These are phyloP conservation scores for Melanotaenia nigrans DNA, from an alignment of 2,797 vertebrate species.

Conservation along the genomic window DNA sequence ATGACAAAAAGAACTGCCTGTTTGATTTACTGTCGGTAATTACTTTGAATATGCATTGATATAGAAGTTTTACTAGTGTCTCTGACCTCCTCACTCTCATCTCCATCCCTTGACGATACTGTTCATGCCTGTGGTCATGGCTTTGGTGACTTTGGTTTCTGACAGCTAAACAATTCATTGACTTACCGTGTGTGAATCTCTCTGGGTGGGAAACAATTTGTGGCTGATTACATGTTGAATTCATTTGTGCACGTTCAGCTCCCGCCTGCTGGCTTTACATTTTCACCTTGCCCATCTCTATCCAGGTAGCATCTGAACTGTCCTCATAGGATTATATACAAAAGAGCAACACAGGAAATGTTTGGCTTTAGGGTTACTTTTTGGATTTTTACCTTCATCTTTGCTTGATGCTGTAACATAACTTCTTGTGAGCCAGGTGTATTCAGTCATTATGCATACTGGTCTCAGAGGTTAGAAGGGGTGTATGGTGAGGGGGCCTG, in stretches of 20 bases:
- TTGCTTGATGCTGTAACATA: constrained; percentile 16
- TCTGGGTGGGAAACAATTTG: constrained; percentile 70
- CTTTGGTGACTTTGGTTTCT: constrained; percentile 67
- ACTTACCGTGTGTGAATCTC: constrained; percentile 64
- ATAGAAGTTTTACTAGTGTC: constrained; percentile 33
- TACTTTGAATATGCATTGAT: constrained; percentile 45
- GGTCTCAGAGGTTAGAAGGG: constrained; percentile 61
- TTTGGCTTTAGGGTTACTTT: constrained; percentile 9
- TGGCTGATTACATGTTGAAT: constrained; percentile 49
- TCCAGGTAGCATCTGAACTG: constrained; percentile 8
- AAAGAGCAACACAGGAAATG: background rate
- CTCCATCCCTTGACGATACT: constrained; percentile 47
- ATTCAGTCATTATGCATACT: constrained; percentile 31
- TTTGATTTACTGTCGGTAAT: constrained; percentile 53
- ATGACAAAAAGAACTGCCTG: constrained; percentile 39
- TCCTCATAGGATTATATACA: background rate
- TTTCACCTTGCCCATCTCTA: constrained; percentile 27
- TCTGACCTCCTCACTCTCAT: constrained; percentile 50
- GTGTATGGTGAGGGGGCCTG: constrained; percentile 49
- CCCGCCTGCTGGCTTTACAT: constrained; percentile 44
- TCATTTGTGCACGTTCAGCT: constrained; percentile 44
- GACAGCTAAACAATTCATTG: constrained; percentile 57
- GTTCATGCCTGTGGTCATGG: constrained; percentile 73
- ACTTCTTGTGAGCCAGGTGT: constrained; percentile 40
- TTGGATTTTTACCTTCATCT: constrained; percentile 20